Base-by-base conservation (phyloP, 2,113 vertebrate genomes). In the Chaetodon auriga region DNA sequence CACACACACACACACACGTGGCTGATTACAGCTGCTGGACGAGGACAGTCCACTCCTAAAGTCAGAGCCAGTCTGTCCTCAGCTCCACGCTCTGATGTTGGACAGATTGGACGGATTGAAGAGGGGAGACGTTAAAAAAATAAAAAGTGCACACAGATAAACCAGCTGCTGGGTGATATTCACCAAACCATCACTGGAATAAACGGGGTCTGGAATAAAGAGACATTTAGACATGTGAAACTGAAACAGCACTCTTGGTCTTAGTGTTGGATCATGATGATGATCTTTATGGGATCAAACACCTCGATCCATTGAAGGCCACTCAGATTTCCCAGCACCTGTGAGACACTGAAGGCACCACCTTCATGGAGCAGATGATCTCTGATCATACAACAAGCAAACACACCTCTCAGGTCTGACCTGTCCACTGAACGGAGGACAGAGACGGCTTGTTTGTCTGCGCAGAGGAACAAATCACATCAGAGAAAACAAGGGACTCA, bases 391-490 rank as follows among this genome's bases (percentile, higher is more conserved):
- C 30, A 30, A 30, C 1, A 30, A 30, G 30, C 30, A 30, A 30
- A 30, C 30, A 30, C 30, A 30, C 2, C 13, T 18, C 21, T 30
- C 0, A 38, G 68, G 15, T n/a, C 48, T 15, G 57, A 30, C 38
- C 23, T 19, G 23, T 13, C 62, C 13, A 48, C 55, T 19, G 19
- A 61, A 19, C 63, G 65, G 58, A 19, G 23, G 43, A 89, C 78
- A 84, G 5, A 60, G 68, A 25, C 4, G n/a, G 14, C n/a, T 43
- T 69, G 76, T 83, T 53, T 23, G 3, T 74, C 62, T 63, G 54
- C 0, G 43, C 43, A 53, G 55, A 23, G 41, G 3, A 61, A 25
- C 36, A 73, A 68, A 46, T 66, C 1, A 65, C 36, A 70, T 66
- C 3, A 78, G 45, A 77, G 35, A 48, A 57, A 79, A 53, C 35